These are phyloP conservation scores for Plagiodera versicolora DNA, from an alignment of 2,888 invertebrate species.

Conservation along the genomic window DNA sequence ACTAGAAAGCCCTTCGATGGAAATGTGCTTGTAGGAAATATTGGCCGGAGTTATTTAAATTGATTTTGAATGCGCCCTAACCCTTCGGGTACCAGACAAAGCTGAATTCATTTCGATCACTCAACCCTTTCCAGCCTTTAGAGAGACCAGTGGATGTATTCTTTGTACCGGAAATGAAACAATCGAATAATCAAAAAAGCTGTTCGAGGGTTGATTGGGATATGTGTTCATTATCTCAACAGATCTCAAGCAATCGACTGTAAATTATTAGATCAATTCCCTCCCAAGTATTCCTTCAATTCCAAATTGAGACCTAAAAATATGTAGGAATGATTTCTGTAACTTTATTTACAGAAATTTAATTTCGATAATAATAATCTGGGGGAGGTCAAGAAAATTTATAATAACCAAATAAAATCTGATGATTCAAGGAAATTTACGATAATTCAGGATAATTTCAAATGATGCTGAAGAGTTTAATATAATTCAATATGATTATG, in stretches of 20 bases:
- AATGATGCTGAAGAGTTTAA: too few relatives aligned
- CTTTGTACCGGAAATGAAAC: conserved; percentile 13
- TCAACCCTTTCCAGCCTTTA: conserved; percentile 24
- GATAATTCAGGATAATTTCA: too few relatives aligned
- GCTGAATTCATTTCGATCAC: conserved; percentile 32
- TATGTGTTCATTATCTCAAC: background rate
- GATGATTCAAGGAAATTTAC: too few relatives aligned
- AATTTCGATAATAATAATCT: too few relatives aligned
- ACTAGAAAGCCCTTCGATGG: conserved; percentile 46
- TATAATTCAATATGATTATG: too few relatives aligned
- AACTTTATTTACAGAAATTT: too few relatives aligned
- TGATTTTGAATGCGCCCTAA: conserved; percentile 42
- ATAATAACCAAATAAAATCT: too few relatives aligned
- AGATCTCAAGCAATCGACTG: background rate
- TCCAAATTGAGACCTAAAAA: too few relatives aligned
- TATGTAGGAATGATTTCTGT: too few relatives aligned
- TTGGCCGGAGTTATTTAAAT: conserved; percentile 44
- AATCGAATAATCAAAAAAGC: background rate
- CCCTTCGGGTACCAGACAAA: conserved; percentile 38
- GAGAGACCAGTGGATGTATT: conserved; percentile 26
- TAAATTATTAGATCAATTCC: too few relatives aligned
- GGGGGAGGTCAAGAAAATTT: too few relatives aligned
- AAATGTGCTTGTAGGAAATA: conserved; percentile 47
- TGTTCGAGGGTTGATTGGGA: background rate
- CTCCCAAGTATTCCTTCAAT: too few relatives aligned